Percentiles rank a stretch among this genome's conserved stretches.
Evolutionary conservation across 1,140 invertebrate genomes (phyloP).

Genomic region (Bombus difficillimus): DNA sequence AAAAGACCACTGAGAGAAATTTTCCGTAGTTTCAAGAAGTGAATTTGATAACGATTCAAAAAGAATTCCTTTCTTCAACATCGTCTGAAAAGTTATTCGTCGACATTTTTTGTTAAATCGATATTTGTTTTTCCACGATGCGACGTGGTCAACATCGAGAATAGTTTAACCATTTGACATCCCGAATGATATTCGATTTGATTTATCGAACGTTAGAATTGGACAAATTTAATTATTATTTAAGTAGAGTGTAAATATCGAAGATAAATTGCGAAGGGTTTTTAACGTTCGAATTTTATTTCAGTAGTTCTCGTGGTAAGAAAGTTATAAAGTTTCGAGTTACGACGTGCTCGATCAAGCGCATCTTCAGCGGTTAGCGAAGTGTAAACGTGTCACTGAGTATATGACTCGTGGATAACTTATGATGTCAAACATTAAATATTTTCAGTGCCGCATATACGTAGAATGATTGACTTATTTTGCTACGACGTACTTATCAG

Average conservation of each 20-base stretch:
- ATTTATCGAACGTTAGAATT: too few relatives aligned
- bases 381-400: slow-evolving; percentile 38
- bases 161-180: too few relatives aligned
- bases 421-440: slow-evolving; percentile 5
- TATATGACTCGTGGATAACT: slow-evolving; percentile 10
- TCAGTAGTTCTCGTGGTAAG: background rate
- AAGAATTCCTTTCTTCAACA: too few relatives aligned
- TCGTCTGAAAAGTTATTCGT: too few relatives aligned
- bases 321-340: slow-evolving; percentile 31
- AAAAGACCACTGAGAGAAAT: background rate
- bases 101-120: too few relatives aligned
- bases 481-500: too few relatives aligned
- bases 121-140: too few relatives aligned
- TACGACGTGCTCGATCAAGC: slow-evolving; percentile 40
- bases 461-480: background rate
- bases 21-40: background rate
- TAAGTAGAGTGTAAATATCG: too few relatives aligned
- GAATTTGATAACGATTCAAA: background rate
- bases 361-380: slow-evolving; percentile 12
- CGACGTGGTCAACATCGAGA: too few relatives aligned
- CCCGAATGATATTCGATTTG: too few relatives aligned
- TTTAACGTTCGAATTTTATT: slow-evolving; percentile 14
- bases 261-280: too few relatives aligned
- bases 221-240: too few relatives aligned
- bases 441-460: background rate